phyloP scores from a whole-genome alignment of 2,797 vertebrate genomes.

The Aulostomus chinensis region DNA sequence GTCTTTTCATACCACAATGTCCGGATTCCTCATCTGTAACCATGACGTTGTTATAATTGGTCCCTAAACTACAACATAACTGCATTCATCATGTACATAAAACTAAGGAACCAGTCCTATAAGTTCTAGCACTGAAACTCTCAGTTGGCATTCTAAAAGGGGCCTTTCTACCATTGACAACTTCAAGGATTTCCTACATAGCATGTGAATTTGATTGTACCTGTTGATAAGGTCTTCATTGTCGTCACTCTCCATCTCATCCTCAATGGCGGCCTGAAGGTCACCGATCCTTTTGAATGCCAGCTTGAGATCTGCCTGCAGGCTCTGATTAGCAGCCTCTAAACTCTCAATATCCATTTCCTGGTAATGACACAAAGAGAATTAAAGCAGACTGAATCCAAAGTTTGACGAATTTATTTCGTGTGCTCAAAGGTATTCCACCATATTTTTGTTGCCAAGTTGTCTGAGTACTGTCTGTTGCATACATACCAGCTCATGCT shows the following conservation, averaged over 20 bases:
- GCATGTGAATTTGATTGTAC: too few relatives aligned
- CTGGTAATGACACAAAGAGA: conserved; percentile 62
- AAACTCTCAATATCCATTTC: conserved; percentile 98
- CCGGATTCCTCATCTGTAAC: not conserved
- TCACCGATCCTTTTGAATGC: conserved; percentile 99
- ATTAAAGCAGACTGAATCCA: too few relatives aligned
- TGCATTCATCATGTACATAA: not conserved
- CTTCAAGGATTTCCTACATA: too few relatives aligned
- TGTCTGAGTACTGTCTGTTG: not conserved
- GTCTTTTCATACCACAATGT: too few relatives aligned
- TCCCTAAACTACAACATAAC: not conserved
- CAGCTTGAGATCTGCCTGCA: conserved; percentile 94
- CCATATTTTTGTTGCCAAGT: not conserved
- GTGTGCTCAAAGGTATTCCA: too few relatives aligned
- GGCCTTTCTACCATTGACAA: too few relatives aligned
- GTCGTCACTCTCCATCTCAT: conserved; percentile 98
- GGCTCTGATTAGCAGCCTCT: conserved; percentile 96
- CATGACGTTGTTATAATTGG: not conserved
- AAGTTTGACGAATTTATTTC: too few relatives aligned
- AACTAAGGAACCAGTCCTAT: too few relatives aligned
- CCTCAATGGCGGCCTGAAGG: conserved; percentile 96
- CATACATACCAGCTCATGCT: conserved; percentile 90
- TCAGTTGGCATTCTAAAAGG: too few relatives aligned
- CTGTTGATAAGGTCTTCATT: conserved; percentile 98
- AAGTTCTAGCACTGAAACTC: too few relatives aligned